Conservation (phyloP, 2,113 vertebrate genomes). For the Cinclus cinclus region DNA sequence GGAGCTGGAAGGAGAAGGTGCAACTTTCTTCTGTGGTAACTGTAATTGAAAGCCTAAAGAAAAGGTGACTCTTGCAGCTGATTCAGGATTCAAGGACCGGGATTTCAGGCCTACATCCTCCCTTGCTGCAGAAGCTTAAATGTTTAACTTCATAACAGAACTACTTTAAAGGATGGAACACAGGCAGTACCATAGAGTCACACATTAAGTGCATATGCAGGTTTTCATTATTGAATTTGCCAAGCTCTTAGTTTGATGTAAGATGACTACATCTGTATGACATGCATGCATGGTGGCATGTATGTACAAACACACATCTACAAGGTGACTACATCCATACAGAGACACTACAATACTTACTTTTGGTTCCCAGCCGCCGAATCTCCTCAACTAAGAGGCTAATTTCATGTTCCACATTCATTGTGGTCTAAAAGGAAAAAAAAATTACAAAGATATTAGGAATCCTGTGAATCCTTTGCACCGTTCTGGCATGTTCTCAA, state of each 20-base stretch:
- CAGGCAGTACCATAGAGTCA: not conserved
- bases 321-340: not conserved
- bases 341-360: conserved; percentile 74
- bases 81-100: not conserved
- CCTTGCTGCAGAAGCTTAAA: not conserved
- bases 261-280: not conserved
- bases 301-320: too few species aligned
- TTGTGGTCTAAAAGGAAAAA: conserved; percentile 70
- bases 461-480: not conserved
- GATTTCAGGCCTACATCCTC: not conserved
- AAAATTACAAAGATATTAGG: not conserved
- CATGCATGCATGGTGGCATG: not conserved
- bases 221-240: not conserved
- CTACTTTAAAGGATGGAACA: not conserved
- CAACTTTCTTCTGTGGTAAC: not conserved
- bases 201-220: not conserved
- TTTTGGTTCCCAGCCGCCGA: conserved; percentile 86
- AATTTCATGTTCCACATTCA: conserved; percentile 92
- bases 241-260: not conserved
- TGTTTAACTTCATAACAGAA: not conserved
- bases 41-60: not conserved
- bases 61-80: not conserved
- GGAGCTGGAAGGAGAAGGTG: not conserved
- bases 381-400: conserved; percentile 88
- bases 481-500: not conserved